These are phyloP conservation scores for Patella caerulea DNA, from an alignment of 2,888 invertebrate genomes.

Conservation along the genomic window DNA sequence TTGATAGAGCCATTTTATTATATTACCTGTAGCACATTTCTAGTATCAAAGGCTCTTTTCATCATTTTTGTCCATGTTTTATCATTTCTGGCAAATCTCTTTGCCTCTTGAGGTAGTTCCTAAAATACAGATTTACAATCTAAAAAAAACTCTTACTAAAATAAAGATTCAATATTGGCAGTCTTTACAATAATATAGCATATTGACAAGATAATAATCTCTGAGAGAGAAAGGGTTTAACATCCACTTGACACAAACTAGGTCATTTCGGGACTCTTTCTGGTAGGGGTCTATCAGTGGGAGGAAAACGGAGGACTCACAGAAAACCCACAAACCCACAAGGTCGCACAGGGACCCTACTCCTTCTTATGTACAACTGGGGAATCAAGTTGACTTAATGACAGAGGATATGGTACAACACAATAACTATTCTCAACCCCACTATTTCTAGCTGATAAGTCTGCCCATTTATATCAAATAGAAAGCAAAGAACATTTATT, in stretches of 20 bases:
- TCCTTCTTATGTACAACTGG: too few species aligned
- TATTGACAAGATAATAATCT: not conserved
- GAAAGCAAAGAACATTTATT: not conserved
- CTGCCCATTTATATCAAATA: not conserved
- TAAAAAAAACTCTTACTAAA: constrained; percentile 11
- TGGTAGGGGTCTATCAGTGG: too few species aligned
- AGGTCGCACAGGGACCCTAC: too few species aligned
- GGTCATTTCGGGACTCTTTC: too few species aligned
- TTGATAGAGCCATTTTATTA: not conserved
- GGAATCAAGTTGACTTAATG: too few species aligned
- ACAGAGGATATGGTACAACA: too few species aligned
- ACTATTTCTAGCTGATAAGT: not conserved
- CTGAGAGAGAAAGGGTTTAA: too few species aligned
- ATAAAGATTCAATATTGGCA: not conserved
- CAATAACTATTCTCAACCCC: not conserved
- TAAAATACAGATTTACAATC: constrained; percentile 29
- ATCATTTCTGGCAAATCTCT: constrained; percentile 69
- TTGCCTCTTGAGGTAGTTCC: constrained; percentile 71
- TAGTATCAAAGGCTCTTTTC: constrained; percentile 71
- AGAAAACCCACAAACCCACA: too few species aligned
- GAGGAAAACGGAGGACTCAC: too few species aligned
- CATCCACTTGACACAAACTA: too few species aligned
- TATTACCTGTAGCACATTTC: constrained; percentile 70
- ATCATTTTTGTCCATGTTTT: constrained; percentile 72
- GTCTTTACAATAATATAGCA: not conserved